A percentile compares a stretch with the other conserved stretches of the same genome.
Conservation (phyloP, 2,113 vertebrate species). For the Scopus umbretta region DNA sequence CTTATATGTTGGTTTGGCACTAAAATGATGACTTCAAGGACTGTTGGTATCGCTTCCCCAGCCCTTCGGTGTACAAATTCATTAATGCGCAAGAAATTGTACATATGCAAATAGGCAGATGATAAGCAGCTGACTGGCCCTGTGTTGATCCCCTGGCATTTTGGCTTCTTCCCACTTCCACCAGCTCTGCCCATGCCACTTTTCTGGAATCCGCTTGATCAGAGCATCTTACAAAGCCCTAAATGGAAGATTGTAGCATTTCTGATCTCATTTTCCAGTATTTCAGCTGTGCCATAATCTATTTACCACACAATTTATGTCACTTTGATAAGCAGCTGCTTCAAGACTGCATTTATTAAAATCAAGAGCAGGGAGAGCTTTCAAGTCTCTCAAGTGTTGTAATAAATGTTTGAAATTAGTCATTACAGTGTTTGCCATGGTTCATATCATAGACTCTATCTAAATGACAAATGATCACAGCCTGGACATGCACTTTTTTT, state of each 20-base stretch:
- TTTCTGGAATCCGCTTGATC: background rate
- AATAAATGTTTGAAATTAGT: slow-evolving; percentile 82
- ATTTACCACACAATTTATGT: slow-evolving; percentile 81
- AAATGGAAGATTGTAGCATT: slow-evolving; percentile 69
- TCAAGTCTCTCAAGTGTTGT: slow-evolving; percentile 77
- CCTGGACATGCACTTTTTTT: background rate
- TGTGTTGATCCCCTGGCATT: background rate
- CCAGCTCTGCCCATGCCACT: background rate
- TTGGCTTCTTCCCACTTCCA: slow-evolving; percentile 8
- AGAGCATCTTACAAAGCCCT: slow-evolving; percentile 28
- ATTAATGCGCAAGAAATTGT: slow-evolving; percentile 13
- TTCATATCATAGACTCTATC: slow-evolving; percentile 64
- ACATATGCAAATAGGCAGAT: background rate
- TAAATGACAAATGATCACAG: slow-evolving; percentile 63
- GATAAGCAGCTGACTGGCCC: background rate
- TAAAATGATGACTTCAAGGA: slow-evolving; percentile 2
- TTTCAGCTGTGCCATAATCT: slow-evolving; percentile 79
- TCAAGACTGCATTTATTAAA: slow-evolving; percentile 80
- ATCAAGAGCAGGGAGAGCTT: slow-evolving; percentile 76
- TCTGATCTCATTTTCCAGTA: slow-evolving; percentile 80
- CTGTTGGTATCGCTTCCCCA: background rate
- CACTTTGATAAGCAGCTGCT: slow-evolving; percentile 82
- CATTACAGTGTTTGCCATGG: slow-evolving; percentile 75
- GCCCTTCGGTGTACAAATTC: slow-evolving; percentile 9
- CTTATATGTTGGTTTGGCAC: background rate